These are phyloP conservation scores for Ahaetulla prasina DNA, from an alignment of 2,113 vertebrate genomes.

Conservation along the genomic window DNA sequence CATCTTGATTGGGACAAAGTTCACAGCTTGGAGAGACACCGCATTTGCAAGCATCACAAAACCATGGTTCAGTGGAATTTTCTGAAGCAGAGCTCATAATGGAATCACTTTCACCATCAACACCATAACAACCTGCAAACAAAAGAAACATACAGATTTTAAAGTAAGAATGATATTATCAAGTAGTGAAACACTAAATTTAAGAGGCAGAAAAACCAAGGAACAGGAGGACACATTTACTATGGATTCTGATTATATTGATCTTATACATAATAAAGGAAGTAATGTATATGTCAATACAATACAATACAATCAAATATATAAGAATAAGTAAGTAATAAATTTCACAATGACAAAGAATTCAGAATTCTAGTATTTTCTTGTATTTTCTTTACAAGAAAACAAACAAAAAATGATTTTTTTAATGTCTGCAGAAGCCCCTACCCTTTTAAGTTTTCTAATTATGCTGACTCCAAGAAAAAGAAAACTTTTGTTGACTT, in stretches of 20 bases:
- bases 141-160: neutral
- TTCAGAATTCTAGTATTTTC: neutral
- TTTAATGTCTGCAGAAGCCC: neutral
- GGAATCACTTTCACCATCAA: slow-evolving; percentile 96
- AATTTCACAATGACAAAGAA: neutral
- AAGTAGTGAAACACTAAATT: neutral
- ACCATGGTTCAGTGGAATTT: slow-evolving; percentile 98
- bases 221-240: neutral
- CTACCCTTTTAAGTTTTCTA: neutral
- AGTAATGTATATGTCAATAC: too few relatives aligned
- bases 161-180: neutral
- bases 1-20: slow-evolving; percentile 94
- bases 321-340: too few relatives aligned
- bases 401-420: too few relatives aligned
- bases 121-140: slow-evolving; percentile 91
- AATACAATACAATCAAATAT: too few relatives aligned
- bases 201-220: neutral
- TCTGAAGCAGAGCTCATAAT: slow-evolving; percentile 99
- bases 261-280: neutral
- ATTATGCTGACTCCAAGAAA: neutral
- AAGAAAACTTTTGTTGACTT: neutral
- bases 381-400: neutral
- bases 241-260: neutral
- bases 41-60: slow-evolving; percentile 97
- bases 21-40: slow-evolving; percentile 94